Percentiles rank a stretch among this genome's conserved stretches.
These are phyloP conservation scores for Urocitellus parryii DNA, from an alignment of 2,113 vertebrate species.

Conservation along the genomic window DNA sequence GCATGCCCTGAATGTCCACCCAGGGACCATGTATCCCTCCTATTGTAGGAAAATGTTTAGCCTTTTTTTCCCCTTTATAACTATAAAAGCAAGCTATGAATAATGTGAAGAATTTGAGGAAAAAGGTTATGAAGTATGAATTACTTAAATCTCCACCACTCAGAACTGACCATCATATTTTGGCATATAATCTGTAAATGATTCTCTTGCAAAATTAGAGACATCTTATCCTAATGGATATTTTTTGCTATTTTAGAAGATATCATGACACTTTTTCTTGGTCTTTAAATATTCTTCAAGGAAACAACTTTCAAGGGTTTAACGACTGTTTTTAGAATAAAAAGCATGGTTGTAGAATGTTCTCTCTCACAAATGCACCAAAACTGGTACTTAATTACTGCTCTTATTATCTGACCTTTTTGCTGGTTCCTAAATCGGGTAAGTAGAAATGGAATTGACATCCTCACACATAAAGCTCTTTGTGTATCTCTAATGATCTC, in stretches of 20 bases:
- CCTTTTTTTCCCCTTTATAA: not conserved
- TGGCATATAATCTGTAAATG: not conserved
- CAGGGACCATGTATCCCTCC: not conserved
- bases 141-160: not conserved
- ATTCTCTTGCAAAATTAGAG: constrained; percentile 14
- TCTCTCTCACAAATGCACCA: not conserved
- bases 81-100: not conserved
- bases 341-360: not conserved
- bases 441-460: not conserved
- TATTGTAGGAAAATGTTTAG: not conserved
- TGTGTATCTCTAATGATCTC: not conserved
- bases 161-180: not conserved
- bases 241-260: not conserved
- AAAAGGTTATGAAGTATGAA: not conserved
- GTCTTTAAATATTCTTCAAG: constrained; percentile 11
- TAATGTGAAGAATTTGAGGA: not conserved
- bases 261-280: not conserved
- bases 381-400: not conserved
- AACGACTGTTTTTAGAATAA: not conserved
- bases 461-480: not conserved
- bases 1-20: too few relatives aligned
- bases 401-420: not conserved
- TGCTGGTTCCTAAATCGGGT: not conserved
- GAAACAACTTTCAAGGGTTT: not conserved
- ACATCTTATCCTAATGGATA: not conserved